phyloP scores from a whole-genome alignment of 2,888 invertebrate species.

The Netelia inedita region DNA sequence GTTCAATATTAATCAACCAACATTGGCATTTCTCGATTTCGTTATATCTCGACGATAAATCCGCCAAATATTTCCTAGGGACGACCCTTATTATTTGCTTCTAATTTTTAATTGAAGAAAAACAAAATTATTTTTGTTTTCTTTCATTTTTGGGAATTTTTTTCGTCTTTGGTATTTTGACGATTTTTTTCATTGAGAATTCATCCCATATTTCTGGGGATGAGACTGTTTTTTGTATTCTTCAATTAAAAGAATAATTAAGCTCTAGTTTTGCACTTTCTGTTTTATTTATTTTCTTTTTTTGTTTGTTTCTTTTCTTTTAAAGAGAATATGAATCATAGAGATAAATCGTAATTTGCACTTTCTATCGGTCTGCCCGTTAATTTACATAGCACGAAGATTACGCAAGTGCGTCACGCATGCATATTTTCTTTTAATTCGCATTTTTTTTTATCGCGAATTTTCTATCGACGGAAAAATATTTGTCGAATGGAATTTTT shows the following conservation, averaged over 20 bases:
- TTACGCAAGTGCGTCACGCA: conserved; percentile 23
- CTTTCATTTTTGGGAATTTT: too few relatives aligned
- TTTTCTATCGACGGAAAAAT: not conserved
- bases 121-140: not conserved
- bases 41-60: conserved; percentile 20
- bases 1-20: conserved; percentile 64
- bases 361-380: conserved; percentile 15
- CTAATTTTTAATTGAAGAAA: not conserved
- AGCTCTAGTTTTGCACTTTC: too few relatives aligned
- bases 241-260: too few relatives aligned
- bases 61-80: conserved; percentile 11
- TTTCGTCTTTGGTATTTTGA: too few relatives aligned
- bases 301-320: not conserved
- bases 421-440: not conserved
- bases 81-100: too few relatives aligned
- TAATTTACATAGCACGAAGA: conserved; percentile 10
- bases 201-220: too few relatives aligned
- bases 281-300: too few relatives aligned
- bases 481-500: too few relatives aligned
- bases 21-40: conserved; percentile 58
- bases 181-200: too few relatives aligned
- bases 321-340: not conserved
- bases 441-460: not conserved
- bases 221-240: too few relatives aligned
- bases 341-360: conserved; percentile 37